Percentiles rank a stretch among this genome's conserved stretches.
Conservation (phyloP, 2,113 vertebrate genomes). For the Willisornis vidua region DNA sequence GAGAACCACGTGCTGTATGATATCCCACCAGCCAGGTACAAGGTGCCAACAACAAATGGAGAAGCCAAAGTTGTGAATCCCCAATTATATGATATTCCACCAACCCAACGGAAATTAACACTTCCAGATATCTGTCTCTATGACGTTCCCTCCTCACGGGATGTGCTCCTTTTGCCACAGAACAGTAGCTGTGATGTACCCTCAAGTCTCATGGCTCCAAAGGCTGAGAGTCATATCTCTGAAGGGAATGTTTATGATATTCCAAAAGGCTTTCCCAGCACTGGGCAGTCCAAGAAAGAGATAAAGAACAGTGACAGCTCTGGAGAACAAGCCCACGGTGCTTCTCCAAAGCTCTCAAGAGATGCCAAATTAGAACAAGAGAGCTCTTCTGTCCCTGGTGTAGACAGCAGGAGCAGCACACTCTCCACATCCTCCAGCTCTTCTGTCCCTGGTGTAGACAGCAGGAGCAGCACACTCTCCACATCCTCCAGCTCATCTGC, state of each 20-base stretch:
- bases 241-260: slow-evolving; percentile 76
- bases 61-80: not conserved
- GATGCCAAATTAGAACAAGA: slow-evolving; percentile 29
- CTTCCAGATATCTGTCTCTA: slow-evolving; percentile 41
- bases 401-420: slow-evolving; percentile 76
- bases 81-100: slow-evolving; percentile 25
- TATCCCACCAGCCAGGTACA: slow-evolving; percentile 47
- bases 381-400: slow-evolving; percentile 29
- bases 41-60: not conserved
- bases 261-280: slow-evolving; percentile 33
- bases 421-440: slow-evolving; percentile 77
- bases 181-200: slow-evolving; percentile 36
- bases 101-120: not conserved
- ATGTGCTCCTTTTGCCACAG: not conserved
- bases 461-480: slow-evolving; percentile 79
- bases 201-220: slow-evolving; percentile 40
- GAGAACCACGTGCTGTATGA: slow-evolving; percentile 40
- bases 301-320: not conserved
- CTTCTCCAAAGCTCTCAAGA: not conserved
- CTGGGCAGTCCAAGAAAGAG: not conserved
- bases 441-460: slow-evolving; percentile 61
- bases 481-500: slow-evolving; percentile 73
- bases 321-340: not conserved
- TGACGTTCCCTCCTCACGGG: slow-evolving; percentile 34
- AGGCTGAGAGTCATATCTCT: slow-evolving; percentile 63